A percentile compares a stretch with the other conserved stretches of the same genome.
These are phyloP conservation scores for Melanotaenia pygmaea DNA, from an alignment of 2,797 vertebrate genomes.

Conservation along the genomic window DNA sequence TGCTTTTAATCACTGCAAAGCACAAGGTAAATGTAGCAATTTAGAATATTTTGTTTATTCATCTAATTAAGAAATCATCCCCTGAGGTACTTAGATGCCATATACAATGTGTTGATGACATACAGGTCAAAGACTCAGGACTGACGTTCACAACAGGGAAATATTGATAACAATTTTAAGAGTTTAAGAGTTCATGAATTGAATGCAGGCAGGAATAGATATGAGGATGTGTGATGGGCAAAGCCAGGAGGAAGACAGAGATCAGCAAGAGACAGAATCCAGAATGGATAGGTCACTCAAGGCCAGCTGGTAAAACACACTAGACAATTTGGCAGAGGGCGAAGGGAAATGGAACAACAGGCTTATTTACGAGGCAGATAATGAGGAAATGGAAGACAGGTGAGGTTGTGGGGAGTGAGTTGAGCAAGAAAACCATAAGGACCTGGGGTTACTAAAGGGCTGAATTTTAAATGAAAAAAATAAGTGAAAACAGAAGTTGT, in stretches of 20 bases:
- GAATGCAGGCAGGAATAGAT: background rate
- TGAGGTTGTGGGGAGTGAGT: constrained; percentile 12
- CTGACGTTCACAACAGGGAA: background rate
- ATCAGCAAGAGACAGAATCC: constrained; percentile 6
- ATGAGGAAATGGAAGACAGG: background rate
- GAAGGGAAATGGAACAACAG: background rate
- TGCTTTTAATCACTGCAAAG: background rate
- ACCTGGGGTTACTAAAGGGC: background rate
- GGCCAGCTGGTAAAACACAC: background rate
- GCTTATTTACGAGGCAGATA: background rate
- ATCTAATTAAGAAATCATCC: background rate
- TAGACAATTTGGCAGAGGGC: constrained; percentile 1
- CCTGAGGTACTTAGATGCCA: background rate
- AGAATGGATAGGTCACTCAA: constrained; percentile 6
- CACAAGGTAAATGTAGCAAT: background rate
- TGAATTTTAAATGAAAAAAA: constrained; percentile 9
- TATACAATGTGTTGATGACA: background rate
- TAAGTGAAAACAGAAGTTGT: background rate
- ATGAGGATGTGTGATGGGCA: background rate
- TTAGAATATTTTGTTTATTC: background rate
- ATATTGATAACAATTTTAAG: background rate
- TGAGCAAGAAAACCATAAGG: background rate
- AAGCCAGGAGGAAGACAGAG: background rate
- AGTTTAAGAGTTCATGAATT: background rate
- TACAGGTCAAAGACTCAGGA: background rate